A percentile compares a stretch with the other conserved stretches of the same genome.
These are phyloP conservation scores for Enteromius afrohamiltoni DNA, from an alignment of 2,797 vertebrate genomes.

Conservation along the genomic window DNA sequence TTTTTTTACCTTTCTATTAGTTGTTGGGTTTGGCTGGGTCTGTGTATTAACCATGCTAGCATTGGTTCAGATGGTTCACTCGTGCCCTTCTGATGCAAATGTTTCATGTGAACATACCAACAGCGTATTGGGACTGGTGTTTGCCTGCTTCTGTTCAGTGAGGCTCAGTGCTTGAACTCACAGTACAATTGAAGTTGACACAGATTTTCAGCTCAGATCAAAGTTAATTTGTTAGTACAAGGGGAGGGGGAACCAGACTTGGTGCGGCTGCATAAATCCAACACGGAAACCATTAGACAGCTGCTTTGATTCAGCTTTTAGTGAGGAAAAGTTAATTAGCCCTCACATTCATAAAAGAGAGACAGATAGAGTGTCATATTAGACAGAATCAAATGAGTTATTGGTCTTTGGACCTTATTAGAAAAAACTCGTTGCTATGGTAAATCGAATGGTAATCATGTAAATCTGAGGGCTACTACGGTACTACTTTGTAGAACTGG, in stretches of 20 bases:
- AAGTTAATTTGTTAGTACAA: slow-evolving; percentile 66
- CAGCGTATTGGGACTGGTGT: background rate
- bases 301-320: slow-evolving; percentile 52
- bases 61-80: background rate
- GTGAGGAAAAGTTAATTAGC: slow-evolving; percentile 51
- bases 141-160: background rate
- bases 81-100: background rate
- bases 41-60: background rate
- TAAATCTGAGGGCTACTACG: background rate
- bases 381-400: background rate
- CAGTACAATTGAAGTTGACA: slow-evolving; percentile 63
- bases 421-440: background rate
- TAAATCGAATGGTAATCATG: background rate
- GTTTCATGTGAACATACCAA: slow-evolving; percentile 1
- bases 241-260: slow-evolving; percentile 38
- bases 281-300: slow-evolving; percentile 52
- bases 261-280: slow-evolving; percentile 43
- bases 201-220: slow-evolving; percentile 60
- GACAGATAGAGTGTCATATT: slow-evolving; percentile 21
- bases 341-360: slow-evolving; percentile 46
- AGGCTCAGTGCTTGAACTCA: slow-evolving; percentile 51
- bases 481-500: background rate
- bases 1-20: background rate
- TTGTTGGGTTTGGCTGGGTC: background rate
- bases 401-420: background rate